Evolutionary conservation across 2,797 vertebrate genomes (phyloP), one percentile per base, ranked within the genome.

Genomic region (Fistularia commersonii): DNA sequence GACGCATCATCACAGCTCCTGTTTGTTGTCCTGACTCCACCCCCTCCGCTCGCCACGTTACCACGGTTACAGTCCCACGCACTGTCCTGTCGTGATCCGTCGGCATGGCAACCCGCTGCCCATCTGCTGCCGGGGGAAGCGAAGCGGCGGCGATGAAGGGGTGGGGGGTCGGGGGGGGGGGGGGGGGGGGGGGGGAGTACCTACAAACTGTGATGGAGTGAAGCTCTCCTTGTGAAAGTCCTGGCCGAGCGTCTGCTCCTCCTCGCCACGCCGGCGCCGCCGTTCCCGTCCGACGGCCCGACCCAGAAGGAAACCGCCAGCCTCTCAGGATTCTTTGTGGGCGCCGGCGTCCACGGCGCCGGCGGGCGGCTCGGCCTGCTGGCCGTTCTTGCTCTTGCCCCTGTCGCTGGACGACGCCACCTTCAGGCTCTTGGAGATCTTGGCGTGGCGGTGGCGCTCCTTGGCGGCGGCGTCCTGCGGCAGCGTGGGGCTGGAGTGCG

Each of bases 401-500:
- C 54, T 76, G 7, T 48, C 54, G 37, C 41, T 11, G 0, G 53
- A 53, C 11, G 59, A 50, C 10, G 69, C 57, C 51, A 66, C 65
- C 57, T 78, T 84, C 4, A 82, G 8, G 40, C 80, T 83, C 32
- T 76, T 82, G 1, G 74, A 80, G 0, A 7, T 76, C 61, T 70
- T 77, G 40, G 47, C 1, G 1, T 52, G 58, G 0, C 76, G 72
- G 38, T 8, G 61, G 15, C 83, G 77, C 32, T 81, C 81, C 54
- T 74, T 85, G 41, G 23, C 46, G 64, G 48, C 38, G 6, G 52
- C 45, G 31, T 94, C 92, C 42, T 87, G 87, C 1, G 90, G 91
- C 69, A 94, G 86, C 0, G 92, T 89, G 41, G 94, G 92, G 81
- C 93, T 96, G 77, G 94, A 94, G 61, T 75, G 92, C 12, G 93